Percentiles rank a stretch among this genome's conserved stretches.
Conservation (phyloP, 2,113 vertebrate genomes). For the Chinchilla lanigera region DNA sequence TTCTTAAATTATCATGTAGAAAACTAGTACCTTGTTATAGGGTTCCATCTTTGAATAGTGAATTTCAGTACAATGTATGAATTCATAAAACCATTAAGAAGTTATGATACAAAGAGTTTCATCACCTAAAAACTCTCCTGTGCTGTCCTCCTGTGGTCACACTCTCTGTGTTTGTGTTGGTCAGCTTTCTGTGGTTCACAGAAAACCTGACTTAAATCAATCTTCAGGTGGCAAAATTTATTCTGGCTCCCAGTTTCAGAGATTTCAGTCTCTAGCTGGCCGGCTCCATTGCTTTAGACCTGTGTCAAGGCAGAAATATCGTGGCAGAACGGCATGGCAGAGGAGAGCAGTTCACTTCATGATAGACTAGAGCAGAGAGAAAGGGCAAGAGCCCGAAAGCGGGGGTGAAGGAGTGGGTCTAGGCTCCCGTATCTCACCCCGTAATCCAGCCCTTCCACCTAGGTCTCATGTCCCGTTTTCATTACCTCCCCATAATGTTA, state of each 20-base stretch:
- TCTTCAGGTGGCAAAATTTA: neutral
- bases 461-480: neutral
- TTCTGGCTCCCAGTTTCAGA: neutral
- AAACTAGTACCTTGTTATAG: neutral
- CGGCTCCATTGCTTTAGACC: neutral
- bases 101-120: neutral
- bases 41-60: neutral
- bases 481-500: neutral
- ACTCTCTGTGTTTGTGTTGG: neutral
- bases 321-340: neutral
- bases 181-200: neutral
- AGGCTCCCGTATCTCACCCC: neutral
- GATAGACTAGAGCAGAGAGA: neutral
- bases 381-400: neutral
- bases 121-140: neutral
- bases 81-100: neutral
- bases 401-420: neutral
- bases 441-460: neutral
- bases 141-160: neutral
- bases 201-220: neutral
- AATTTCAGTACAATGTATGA: neutral
- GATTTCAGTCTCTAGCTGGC: neutral
- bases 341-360: neutral
- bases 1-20: too few species aligned
- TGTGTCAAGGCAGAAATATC: neutral